These are phyloP conservation scores for Ptilodon capucinus DNA, from an alignment of 2,888 invertebrate species.

Conservation along the genomic window DNA sequence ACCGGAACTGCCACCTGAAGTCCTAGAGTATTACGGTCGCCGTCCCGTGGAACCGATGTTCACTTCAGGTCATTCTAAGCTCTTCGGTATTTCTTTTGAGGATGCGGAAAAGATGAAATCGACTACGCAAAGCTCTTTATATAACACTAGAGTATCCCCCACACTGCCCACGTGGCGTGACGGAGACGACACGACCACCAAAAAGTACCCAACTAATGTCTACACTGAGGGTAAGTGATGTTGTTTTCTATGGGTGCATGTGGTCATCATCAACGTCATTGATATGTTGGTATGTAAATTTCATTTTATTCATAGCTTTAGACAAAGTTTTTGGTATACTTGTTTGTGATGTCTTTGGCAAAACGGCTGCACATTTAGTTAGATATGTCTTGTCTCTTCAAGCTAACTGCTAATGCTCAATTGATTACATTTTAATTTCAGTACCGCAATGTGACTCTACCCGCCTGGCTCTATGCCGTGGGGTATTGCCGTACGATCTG, in stretches of 20 bases:
- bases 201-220: conserved; percentile 66
- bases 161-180: conserved; percentile 82
- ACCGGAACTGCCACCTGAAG: conserved; percentile 41
- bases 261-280: conserved; percentile 15
- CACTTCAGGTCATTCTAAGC: conserved; percentile 84
- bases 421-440: conserved; percentile 49
- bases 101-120: conserved; percentile 80
- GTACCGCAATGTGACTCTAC: conserved; percentile 80
- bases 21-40: conserved; percentile 46
- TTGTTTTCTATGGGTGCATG: conserved; percentile 34
- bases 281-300: neutral
- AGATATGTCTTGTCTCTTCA: neutral
- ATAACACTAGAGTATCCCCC: conserved; percentile 84
- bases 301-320: neutral
- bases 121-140: conserved; percentile 75
- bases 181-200: conserved; percentile 65
- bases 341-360: neutral
- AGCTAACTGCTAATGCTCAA: too few species aligned
- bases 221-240: conserved; percentile 68
- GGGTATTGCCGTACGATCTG: conserved; percentile 85
- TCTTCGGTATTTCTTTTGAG: conserved; percentile 84
- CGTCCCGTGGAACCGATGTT: conserved; percentile 48
- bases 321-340: too few species aligned
- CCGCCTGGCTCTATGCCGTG: conserved; percentile 80
- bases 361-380: neutral